These are phyloP conservation scores for Iselma pallidipennis DNA, from an alignment of 2,888 invertebrate species.

Conservation along the genomic window DNA sequence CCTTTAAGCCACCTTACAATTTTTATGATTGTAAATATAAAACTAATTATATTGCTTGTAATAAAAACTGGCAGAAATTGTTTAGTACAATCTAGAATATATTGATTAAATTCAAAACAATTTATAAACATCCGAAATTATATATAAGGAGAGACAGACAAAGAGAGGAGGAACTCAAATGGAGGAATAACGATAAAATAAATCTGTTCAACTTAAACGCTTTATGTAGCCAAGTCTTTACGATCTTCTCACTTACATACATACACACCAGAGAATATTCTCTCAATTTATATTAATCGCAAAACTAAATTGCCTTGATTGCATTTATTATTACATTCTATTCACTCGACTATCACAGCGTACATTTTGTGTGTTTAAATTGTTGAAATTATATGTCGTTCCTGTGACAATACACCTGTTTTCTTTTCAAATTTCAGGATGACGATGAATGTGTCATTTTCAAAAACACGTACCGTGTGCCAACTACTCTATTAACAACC, in stretches of 20 bases:
- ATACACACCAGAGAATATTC: background rate
- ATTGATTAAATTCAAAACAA: background rate
- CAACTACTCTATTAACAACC: too few relatives aligned
- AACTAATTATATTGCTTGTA: too few relatives aligned
- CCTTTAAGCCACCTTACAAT: too few relatives aligned
- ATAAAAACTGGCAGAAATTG: too few relatives aligned
- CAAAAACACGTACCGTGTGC: too few relatives aligned
- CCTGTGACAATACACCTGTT: background rate
- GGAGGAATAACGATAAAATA: background rate
- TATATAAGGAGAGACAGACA: background rate
- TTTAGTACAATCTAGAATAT: background rate
- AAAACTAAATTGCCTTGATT: background rate
- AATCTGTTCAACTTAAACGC: background rate
- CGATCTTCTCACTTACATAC: background rate
- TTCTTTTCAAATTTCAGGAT: background rate
- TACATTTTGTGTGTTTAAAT: background rate
- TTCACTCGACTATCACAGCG: background rate
- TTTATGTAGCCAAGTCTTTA: background rate
- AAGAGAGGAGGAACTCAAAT: background rate
- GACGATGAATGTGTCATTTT: background rate
- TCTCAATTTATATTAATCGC: slow-evolving; percentile 1
- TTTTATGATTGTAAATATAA: too few relatives aligned
- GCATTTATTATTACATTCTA: background rate
- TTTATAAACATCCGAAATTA: background rate
- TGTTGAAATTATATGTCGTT: background rate